phyloP scores from a whole-genome alignment of 2,888 invertebrate genomes.

The Rhamphomyia laevipes region DNA sequence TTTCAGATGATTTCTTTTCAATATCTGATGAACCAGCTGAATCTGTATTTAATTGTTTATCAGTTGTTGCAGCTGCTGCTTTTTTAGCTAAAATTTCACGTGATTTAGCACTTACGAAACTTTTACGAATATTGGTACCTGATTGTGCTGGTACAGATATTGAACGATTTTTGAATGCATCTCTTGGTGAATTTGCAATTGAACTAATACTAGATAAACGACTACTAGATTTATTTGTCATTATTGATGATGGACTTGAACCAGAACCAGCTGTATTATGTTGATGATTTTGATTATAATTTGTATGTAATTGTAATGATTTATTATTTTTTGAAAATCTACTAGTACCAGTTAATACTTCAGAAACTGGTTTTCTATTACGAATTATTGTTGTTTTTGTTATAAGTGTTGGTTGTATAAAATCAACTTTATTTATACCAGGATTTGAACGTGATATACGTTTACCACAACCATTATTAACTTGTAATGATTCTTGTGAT shows the following conservation, averaged over 20 bases:
- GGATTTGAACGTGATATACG: slow-evolving; percentile 29
- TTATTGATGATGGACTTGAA: slow-evolving; percentile 35
- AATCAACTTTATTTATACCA: slow-evolving; percentile 21
- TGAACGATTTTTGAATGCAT: slow-evolving; percentile 33
- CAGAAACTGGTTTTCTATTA: neutral
- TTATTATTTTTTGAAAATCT: neutral
- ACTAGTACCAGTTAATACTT: neutral
- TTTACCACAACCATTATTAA: slow-evolving; percentile 10
- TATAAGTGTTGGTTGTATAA: neutral
- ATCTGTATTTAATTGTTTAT: slow-evolving; percentile 25
- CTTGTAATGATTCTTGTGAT: slow-evolving; percentile 33
- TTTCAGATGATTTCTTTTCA: neutral
- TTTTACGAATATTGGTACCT: slow-evolving; percentile 20
- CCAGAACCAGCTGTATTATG: slow-evolving; percentile 31
- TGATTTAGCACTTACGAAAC: slow-evolving; percentile 36
- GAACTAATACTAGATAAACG: slow-evolving; percentile 34
- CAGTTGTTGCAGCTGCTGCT: slow-evolving; percentile 25
- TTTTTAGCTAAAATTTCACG: slow-evolving; percentile 35
- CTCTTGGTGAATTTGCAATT: slow-evolving; percentile 26
- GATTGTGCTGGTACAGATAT: slow-evolving; percentile 29
- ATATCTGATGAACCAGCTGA: neutral
- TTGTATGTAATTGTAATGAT: neutral
- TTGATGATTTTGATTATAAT: slow-evolving; percentile 12
- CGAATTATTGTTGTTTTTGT: neutral
- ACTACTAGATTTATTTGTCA: slow-evolving; percentile 34